Evolutionary conservation across 1,140 invertebrate species (phyloP).

Genomic region (Himalopsyche phryganea): DNA sequence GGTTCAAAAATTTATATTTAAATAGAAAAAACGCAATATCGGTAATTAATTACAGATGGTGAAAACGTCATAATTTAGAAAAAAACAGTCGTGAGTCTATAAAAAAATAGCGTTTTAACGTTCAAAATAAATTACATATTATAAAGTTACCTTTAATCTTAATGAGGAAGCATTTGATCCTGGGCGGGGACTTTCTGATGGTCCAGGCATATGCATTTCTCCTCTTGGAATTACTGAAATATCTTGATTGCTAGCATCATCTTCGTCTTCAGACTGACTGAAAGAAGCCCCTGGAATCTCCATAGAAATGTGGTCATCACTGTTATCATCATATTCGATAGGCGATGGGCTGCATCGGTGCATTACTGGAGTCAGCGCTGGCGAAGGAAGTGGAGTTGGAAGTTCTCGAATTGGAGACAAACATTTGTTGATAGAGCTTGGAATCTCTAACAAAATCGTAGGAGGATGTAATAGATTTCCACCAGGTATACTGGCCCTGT

Average conservation of each 20-base stretch:
- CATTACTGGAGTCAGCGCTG: slow-evolving; percentile 64
- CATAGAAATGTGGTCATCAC: slow-evolving; percentile 43
- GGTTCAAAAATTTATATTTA: no score
- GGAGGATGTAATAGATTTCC: slow-evolving; percentile 62
- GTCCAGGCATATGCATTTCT: slow-evolving; percentile 6
- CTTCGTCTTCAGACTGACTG: slow-evolving; percentile 31
- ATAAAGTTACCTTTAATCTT: slow-evolving; percentile 44
- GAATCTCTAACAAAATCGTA: slow-evolving; percentile 68
- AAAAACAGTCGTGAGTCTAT: no score
- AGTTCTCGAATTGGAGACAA: slow-evolving; percentile 70
- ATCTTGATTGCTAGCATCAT: slow-evolving; percentile 31
- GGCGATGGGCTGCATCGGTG: slow-evolving; percentile 38
- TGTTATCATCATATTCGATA: slow-evolving; percentile 41
- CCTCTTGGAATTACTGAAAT: slow-evolving; percentile 14
- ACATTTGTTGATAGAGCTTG: slow-evolving; percentile 65
- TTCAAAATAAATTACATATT: no score
- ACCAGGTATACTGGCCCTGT: slow-evolving; percentile 52
- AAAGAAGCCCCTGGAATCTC: slow-evolving; percentile 40
- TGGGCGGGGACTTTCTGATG: slow-evolving; percentile 9
- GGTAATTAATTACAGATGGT: no score
- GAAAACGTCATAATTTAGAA: no score
- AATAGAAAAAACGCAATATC: no score
- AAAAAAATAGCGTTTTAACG: no score
- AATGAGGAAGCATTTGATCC: slow-evolving; percentile 38
- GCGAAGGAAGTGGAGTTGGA: slow-evolving; percentile 66